Percentiles rank a stretch among this genome's conserved stretches.
Evolutionary conservation across 2,888 invertebrate species (phyloP).

Genomic region (Abscondita cerata): DNA sequence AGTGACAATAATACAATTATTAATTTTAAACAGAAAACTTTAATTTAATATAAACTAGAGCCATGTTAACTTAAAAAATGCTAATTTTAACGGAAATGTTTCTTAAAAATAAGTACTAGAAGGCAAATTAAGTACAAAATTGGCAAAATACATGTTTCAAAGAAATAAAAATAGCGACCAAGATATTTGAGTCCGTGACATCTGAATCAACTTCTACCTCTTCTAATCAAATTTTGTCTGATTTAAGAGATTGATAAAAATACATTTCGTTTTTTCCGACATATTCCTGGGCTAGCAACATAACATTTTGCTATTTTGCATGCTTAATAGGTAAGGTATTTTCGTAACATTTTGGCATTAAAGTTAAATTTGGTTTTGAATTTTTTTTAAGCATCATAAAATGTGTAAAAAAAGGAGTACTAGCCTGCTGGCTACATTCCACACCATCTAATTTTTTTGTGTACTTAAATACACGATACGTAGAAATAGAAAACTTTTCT

Average conservation of each 20-base stretch:
- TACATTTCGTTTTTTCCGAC: constrained; percentile 7
- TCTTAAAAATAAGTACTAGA: too few species aligned
- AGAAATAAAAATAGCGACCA: too few species aligned
- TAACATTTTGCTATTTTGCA: constrained; percentile 11
- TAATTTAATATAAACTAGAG: too few species aligned
- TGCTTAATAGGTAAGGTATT: constrained; percentile 10
- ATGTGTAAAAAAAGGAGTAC: background rate
- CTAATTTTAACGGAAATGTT: too few species aligned
- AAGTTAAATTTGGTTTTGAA: constrained; percentile 11
- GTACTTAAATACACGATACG: constrained; percentile 18
- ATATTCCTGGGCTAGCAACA: constrained; percentile 8
- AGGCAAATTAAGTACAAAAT: too few species aligned
- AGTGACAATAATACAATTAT: too few species aligned
- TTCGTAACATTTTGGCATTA: constrained; percentile 9
- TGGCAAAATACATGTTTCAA: too few species aligned
- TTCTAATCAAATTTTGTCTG: too few species aligned
- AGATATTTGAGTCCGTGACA: too few species aligned
- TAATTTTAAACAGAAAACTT: too few species aligned
- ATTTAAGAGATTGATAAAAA: constrained; percentile 10
- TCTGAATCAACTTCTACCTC: too few species aligned
- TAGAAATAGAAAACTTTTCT: constrained; percentile 3
- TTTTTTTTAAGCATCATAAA: constrained; percentile 12
- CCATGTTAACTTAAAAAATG: too few species aligned
- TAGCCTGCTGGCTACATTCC: constrained; percentile 12
- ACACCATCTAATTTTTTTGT: constrained; percentile 10